These are phyloP conservation scores for Macrophya alboannulata DNA, from an alignment of 2,888 invertebrate species.

Conservation along the genomic window DNA sequence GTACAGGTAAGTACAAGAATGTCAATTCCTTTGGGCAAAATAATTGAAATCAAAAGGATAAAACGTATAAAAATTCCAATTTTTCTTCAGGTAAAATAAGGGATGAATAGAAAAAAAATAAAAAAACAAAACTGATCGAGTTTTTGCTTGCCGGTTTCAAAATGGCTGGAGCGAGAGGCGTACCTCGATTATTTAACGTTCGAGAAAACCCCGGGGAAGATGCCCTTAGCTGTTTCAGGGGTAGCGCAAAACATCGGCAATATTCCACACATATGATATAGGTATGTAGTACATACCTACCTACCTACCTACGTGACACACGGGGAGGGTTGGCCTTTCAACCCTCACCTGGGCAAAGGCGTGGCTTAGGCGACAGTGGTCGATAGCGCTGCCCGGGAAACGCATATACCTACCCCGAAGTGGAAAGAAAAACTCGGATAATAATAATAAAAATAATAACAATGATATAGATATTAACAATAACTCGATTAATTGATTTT, in stretches of 20 bases:
- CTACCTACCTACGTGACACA: constrained; percentile 48
- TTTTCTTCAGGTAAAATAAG: not conserved
- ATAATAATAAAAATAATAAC: not conserved
- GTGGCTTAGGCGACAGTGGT: constrained; percentile 75
- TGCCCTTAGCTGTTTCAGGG: constrained; percentile 20
- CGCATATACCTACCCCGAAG: constrained; percentile 60
- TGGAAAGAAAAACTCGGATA: constrained; percentile 53
- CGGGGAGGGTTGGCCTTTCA: constrained; percentile 39
- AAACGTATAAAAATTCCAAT: too few species aligned
- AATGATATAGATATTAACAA: not conserved
- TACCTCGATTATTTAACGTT: not conserved
- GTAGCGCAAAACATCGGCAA: constrained; percentile 17
- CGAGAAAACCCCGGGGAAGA: constrained; percentile 16
- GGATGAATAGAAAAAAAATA: not conserved
- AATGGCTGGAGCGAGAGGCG: not conserved
- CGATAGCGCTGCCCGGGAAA: constrained; percentile 71
- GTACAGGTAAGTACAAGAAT: too few species aligned
- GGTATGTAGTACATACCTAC: not conserved
- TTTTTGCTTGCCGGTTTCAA: not conserved
- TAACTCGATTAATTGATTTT: not conserved
- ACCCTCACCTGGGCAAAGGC: constrained; percentile 78
- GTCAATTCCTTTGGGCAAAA: too few species aligned
- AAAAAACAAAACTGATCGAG: not conserved
- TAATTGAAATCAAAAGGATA: too few species aligned
- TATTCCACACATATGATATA: constrained; percentile 32